Base-by-base conservation (phyloP, 1,140 invertebrate species). In the Papilio polytes region DNA sequence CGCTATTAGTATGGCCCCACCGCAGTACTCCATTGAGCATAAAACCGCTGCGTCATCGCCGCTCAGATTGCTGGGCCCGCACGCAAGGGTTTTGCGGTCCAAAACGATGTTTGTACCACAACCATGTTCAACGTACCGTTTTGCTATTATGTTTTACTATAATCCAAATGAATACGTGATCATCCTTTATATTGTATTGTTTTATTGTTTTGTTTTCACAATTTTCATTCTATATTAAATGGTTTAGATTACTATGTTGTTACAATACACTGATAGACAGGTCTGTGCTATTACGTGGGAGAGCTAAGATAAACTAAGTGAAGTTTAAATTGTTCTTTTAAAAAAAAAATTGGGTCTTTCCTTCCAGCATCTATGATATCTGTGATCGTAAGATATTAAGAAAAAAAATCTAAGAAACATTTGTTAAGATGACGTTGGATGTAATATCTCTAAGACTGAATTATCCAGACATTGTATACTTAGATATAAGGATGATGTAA, bases 31-130 rank as follows among this genome's bases (percentile, higher is more conserved):
- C 88, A 91, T 91, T 88, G 90, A 87, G 85, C 85, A 82, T 81
- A 81, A 82, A 86, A 88, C 73, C 80, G 91, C 87, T 80, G 72
- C 81, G 89, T 92, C 91, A 92, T 89, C 89, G 86, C 80, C 70
- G 84, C 85, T 88, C 85, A 90, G 86, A 86, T 89, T 87, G 85
- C 85, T 85, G 84, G 84, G 87, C 70, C 82, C 89, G 83, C 83
- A 84, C 84, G 86, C 87, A 88, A 85, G 84, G 86, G 86, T 90
- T 87, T 85, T 86, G 74, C 46, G 74, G 74, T 76, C 44, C 46
- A 1, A 53, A 76, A 76, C 74, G 74, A 51, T 76, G 74, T 76
- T 76, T 76, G 74, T 51, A 76, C 44, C 44, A 46, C 46, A 76
- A 51, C 4, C 46, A 76, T 76, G 22, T 76, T 76, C 46, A 76